Conservation (phyloP, 2,888 invertebrate species). For the Aporophyla lueneburgensis region DNA sequence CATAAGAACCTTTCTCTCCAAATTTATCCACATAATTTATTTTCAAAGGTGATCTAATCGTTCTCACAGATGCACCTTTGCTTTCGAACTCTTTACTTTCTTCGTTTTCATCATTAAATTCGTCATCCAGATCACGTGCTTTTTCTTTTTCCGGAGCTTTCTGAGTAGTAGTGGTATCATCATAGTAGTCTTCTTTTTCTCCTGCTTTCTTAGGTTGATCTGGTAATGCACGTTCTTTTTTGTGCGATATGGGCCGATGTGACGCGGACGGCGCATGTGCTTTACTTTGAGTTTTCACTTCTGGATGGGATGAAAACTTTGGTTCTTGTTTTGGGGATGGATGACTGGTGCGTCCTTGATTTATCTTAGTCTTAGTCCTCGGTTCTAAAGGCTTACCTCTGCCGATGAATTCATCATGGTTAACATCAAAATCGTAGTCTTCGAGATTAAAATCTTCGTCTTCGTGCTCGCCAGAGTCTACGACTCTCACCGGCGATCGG, state of each 20-base stretch:
- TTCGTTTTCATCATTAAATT: conserved; percentile 73
- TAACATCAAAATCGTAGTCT: conserved; percentile 86
- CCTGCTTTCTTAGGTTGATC: conserved; percentile 59
- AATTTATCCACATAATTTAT: conserved; percentile 70
- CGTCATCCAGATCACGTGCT: conserved; percentile 65
- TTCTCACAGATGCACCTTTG: conserved; percentile 66
- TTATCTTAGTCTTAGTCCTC: conserved; percentile 69
- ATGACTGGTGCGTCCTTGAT: conserved; percentile 12
- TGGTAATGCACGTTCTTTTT: conserved; percentile 65
- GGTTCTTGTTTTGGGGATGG: conserved; percentile 30
- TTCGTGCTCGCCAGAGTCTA: conserved; percentile 82
- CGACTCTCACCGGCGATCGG: conserved; percentile 66
- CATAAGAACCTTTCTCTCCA: conserved; percentile 68
- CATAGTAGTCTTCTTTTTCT: conserved; percentile 77
- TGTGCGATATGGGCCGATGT: conserved; percentile 44
- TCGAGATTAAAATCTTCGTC: conserved; percentile 85
- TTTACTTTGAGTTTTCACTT: conserved; percentile 67
- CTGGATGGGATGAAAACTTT: conserved; percentile 33
- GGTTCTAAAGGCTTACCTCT: conserved; percentile 82
- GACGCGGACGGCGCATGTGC: conserved; percentile 39
- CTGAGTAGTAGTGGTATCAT: conserved; percentile 68
- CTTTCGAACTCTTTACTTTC: conserved; percentile 73
- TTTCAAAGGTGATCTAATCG: conserved; percentile 75
- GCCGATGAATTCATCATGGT: conserved; percentile 83
- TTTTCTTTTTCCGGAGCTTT: conserved; percentile 64